A percentile compares a stretch with the other conserved stretches of the same genome.
These are phyloP conservation scores for Troides helena DNA, from an alignment of 2,888 invertebrate species.

Conservation along the genomic window DNA sequence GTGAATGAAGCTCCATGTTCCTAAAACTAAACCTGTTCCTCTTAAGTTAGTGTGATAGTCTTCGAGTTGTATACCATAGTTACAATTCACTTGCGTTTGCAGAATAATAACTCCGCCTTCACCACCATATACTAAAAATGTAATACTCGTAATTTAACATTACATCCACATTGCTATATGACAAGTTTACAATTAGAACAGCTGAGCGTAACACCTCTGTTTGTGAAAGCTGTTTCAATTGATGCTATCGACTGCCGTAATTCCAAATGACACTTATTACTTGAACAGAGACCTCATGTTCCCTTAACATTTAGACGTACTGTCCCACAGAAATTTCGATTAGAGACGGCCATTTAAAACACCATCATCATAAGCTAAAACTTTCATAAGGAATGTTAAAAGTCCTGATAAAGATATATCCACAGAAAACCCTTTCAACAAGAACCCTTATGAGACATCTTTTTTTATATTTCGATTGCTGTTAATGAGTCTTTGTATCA, in stretches of 20 bases:
- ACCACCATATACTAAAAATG: background rate
- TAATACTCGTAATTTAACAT: background rate
- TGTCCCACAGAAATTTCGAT: background rate
- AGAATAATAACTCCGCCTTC: background rate
- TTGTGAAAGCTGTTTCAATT: slow-evolving; percentile 6
- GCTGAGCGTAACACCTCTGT: slow-evolving; percentile 8
- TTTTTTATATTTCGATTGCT: no score
- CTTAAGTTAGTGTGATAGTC: no score
- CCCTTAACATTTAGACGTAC: background rate
- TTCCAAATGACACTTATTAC: slow-evolving; percentile 3
- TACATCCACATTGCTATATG: background rate
- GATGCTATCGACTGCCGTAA: background rate
- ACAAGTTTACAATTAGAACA: slow-evolving; percentile 4
- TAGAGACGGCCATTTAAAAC: slow-evolving; percentile 6
- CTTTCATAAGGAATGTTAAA: background rate
- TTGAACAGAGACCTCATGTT: background rate
- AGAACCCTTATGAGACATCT: no score
- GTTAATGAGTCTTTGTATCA: no score
- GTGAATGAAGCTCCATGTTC: no score
- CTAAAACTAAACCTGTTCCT: no score
- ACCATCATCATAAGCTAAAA: background rate
- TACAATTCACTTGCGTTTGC: background rate
- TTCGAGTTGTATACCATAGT: no score
- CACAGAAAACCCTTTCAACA: no score
- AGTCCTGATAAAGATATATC: no score